A percentile compares a stretch with the other conserved stretches of the same genome.
phyloP scores from a whole-genome alignment of 2,113 vertebrate genomes.

The Pelobates fuscus region DNA sequence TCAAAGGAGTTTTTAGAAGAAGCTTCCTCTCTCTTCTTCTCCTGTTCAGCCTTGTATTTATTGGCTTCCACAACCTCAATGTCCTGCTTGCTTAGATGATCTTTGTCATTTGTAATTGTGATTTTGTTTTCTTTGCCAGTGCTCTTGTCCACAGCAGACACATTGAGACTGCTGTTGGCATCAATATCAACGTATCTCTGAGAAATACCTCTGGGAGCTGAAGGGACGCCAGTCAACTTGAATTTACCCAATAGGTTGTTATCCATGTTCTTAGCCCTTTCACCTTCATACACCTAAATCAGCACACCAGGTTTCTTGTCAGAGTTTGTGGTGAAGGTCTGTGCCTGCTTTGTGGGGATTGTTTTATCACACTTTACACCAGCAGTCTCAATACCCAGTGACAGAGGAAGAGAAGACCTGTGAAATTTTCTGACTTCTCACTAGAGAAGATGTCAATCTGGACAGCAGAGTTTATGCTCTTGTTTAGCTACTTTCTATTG shows the following conservation, averaged over 20 bases:
- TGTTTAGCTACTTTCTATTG: too few species aligned
- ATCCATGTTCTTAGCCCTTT: conserved; percentile 87
- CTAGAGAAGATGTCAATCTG: conserved; percentile 84
- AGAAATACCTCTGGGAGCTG: conserved; percentile 83
- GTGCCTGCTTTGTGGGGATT: conserved; percentile 82
- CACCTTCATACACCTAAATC: conserved; percentile 85
- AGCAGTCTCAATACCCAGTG: conserved; percentile 82
- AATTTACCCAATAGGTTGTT: conserved; percentile 89
- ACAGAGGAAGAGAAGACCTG: conserved; percentile 81
- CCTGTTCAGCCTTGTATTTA: conserved; percentile 90
- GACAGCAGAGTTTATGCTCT: too few species aligned
- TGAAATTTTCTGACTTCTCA: conserved; percentile 84
- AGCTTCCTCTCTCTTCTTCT: conserved; percentile 89
- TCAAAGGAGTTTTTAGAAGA: conserved; percentile 87
- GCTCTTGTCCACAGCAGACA: too few species aligned
- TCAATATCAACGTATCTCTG: conserved; percentile 92
- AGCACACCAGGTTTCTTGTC: conserved; percentile 83
- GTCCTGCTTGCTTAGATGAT: conserved; percentile 92
- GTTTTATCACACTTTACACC: conserved; percentile 83
- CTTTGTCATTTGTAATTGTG: too few species aligned
- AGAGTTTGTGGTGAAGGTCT: too few species aligned
- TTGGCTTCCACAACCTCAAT: conserved; percentile 95
- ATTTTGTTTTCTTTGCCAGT: too few species aligned
- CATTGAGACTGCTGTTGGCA: too few species aligned
- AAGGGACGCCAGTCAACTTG: conserved; percentile 84